phyloP scores from a whole-genome alignment of 2,888 invertebrate species.

The Coleophora flavipennella region DNA sequence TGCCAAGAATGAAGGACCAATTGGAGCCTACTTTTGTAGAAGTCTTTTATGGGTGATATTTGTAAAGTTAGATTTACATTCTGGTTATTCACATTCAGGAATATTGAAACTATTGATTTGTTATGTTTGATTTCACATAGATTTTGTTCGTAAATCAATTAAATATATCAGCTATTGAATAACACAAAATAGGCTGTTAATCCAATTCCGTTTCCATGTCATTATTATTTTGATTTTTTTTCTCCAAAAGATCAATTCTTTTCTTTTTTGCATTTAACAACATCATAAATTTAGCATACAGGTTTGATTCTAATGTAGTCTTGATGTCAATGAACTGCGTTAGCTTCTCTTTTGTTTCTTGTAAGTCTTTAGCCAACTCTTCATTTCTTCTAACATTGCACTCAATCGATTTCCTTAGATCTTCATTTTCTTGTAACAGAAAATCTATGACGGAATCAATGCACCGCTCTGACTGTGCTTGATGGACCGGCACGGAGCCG shows the following conservation, averaged over 20 bases:
- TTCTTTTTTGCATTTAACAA: slow-evolving; percentile 51
- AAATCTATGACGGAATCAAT: slow-evolving; percentile 37
- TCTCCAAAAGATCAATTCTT: slow-evolving; percentile 44
- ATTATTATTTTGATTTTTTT: slow-evolving; percentile 26
- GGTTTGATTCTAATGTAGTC: slow-evolving; percentile 30
- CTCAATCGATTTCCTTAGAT: slow-evolving; percentile 22
- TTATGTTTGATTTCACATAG: too few relatives aligned
- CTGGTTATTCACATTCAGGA: too few relatives aligned
- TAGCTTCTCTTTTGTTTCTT: slow-evolving; percentile 33
- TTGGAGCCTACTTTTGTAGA: too few relatives aligned
- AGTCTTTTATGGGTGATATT: too few relatives aligned
- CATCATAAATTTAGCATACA: slow-evolving; percentile 51
- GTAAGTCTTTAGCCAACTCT: slow-evolving; percentile 24
- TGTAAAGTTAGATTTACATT: too few relatives aligned
- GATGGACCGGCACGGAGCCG: slow-evolving; percentile 32
- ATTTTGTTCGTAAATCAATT: too few relatives aligned
- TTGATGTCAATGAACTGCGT: slow-evolving; percentile 38
- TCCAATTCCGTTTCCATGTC: not conserved
- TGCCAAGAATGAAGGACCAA: too few relatives aligned
- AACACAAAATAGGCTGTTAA: not conserved
- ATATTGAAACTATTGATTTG: too few relatives aligned
- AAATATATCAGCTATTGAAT: too few relatives aligned
- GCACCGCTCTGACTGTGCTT: slow-evolving; percentile 17
- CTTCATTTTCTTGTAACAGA: slow-evolving; percentile 35
- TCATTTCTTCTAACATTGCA: slow-evolving; percentile 18